Evolutionary conservation across 1,140 invertebrate species (phyloP).

Genomic region (Heliconius himera): DNA sequence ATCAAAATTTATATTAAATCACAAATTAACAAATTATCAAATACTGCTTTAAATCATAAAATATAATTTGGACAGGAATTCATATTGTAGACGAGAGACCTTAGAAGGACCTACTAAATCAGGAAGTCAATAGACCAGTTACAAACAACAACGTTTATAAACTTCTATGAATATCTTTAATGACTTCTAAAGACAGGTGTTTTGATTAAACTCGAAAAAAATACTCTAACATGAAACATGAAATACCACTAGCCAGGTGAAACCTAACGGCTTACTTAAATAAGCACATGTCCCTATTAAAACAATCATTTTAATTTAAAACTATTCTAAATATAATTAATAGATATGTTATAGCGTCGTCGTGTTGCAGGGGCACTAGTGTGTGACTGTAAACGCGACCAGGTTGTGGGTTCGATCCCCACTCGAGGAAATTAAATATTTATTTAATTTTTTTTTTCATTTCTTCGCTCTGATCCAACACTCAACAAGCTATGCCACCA

Average conservation of each 20-base stretch:
- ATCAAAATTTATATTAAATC: no score
- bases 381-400: no score
- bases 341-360: neutral
- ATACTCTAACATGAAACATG: neutral
- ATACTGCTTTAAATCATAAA: neutral
- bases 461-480: no score
- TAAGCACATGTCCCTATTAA: neutral
- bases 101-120: neutral
- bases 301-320: neutral
- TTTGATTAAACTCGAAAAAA: neutral
- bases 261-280: neutral
- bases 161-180: neutral
- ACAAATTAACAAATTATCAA: neutral
- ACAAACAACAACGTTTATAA: neutral
- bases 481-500: no score
- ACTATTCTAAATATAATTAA: slow-evolving; percentile 6
- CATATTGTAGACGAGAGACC: no score
- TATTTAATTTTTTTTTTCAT: no score
- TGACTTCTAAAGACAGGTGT: neutral
- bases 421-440: no score
- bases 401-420: no score
- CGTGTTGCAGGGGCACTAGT: no score
- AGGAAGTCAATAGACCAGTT: neutral
- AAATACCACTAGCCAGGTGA: neutral
- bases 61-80: no score